A percentile compares a stretch with the other conserved stretches of the same genome.
phyloP scores from a whole-genome alignment of 2,888 invertebrate genomes.

The Phytoseiulus persimilis region DNA sequence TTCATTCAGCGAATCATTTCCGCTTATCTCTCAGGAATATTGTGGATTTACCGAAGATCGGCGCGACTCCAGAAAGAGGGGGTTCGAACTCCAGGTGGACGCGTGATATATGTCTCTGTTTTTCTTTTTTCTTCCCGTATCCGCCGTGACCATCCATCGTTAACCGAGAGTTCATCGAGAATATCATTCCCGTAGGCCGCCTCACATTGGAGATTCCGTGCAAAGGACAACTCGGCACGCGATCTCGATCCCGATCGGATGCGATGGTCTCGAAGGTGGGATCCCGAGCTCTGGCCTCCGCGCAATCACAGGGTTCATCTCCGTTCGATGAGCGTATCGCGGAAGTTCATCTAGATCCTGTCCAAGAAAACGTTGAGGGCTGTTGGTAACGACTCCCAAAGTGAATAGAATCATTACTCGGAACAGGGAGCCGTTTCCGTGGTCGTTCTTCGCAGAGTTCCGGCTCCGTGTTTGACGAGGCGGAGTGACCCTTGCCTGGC shows the following conservation, averaged over 20 bases:
- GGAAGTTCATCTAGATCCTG: not conserved
- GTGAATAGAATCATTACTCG: not conserved
- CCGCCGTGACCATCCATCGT: too few relatives aligned
- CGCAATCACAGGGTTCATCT: not conserved
- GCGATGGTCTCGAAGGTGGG: not conserved
- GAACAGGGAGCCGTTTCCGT: not conserved
- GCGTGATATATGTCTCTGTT: too few relatives aligned
- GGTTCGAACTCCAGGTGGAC: too few relatives aligned
- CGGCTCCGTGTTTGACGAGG: conserved; percentile 5
- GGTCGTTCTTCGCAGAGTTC: not conserved
- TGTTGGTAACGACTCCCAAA: not conserved
- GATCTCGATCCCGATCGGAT: too few relatives aligned
- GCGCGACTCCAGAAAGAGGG: too few relatives aligned
- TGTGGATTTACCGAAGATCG: too few relatives aligned
- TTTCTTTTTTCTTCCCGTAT: too few relatives aligned
- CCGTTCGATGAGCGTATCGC: not conserved
- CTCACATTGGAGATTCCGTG: too few relatives aligned
- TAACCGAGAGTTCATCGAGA: too few relatives aligned
- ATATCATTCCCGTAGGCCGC: too few relatives aligned
- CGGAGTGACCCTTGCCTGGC: not conserved
- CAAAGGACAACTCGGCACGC: too few relatives aligned
- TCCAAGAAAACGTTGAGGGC: not conserved
- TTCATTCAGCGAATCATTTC: not conserved
- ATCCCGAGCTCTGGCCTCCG: not conserved
- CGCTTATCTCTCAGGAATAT: too few relatives aligned